These are phyloP conservation scores for Bradypodion pumilum DNA, from an alignment of 2,797 vertebrate genomes.

Conservation along the genomic window DNA sequence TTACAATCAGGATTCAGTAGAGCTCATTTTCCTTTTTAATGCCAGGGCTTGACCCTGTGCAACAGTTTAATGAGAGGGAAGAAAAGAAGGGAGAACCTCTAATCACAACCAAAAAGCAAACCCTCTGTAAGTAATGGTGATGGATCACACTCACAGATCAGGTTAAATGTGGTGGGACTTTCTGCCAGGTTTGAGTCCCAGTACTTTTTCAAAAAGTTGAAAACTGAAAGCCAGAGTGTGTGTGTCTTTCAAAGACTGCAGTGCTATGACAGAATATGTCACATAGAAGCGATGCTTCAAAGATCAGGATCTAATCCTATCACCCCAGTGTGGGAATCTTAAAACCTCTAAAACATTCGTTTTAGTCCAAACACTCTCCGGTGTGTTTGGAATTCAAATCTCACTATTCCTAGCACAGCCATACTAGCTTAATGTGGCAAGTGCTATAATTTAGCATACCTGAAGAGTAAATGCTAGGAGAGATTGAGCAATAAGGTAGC, in stretches of 20 bases:
- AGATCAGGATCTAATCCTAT: background rate
- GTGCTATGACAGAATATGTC: too few relatives aligned
- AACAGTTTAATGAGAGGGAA: background rate
- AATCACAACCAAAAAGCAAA: background rate
- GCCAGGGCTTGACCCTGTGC: background rate
- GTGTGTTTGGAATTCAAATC: too few relatives aligned
- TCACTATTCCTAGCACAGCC: too few relatives aligned
- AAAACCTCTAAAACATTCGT: too few relatives aligned
- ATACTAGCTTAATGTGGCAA: too few relatives aligned
- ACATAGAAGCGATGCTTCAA: background rate
- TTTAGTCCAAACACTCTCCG: too few relatives aligned
- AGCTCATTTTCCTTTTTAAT: constrained; percentile 1
- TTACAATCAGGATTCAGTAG: constrained; percentile 4
- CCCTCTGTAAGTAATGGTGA: background rate
- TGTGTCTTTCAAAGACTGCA: background rate
- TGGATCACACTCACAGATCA: background rate
- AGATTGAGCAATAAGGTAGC: too few relatives aligned
- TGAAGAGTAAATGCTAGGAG: too few relatives aligned
- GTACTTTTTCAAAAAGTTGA: background rate
- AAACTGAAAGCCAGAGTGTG: background rate
- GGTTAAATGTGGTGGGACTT: background rate
- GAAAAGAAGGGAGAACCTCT: background rate
- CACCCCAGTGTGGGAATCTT: too few relatives aligned
- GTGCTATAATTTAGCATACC: too few relatives aligned
- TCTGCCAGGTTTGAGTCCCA: background rate